phyloP scores from a whole-genome alignment of 1,140 invertebrate genomes.

The Drosophila pallidifrons region DNA sequence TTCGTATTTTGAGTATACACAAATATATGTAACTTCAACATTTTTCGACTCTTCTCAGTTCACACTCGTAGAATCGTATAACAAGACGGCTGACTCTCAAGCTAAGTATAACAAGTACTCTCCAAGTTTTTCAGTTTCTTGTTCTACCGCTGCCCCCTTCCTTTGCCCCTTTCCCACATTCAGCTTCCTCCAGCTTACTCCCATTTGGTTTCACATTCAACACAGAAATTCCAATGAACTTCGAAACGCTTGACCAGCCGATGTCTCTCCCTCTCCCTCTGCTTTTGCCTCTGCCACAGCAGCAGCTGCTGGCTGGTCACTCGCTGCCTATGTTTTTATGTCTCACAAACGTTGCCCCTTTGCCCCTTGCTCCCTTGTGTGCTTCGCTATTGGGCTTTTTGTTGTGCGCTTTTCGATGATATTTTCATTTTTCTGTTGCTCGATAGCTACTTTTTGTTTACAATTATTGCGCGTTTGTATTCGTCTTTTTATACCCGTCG shows the following conservation, averaged over 20 bases:
- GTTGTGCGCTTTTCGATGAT: slow-evolving; percentile 29
- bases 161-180: background rate
- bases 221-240: slow-evolving; percentile 54
- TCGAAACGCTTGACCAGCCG: slow-evolving; percentile 38
- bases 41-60: slow-evolving; percentile 7
- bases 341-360: background rate
- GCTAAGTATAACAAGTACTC: slow-evolving; percentile 20
- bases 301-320: slow-evolving; percentile 16
- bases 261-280: slow-evolving; percentile 11
- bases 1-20: background rate
- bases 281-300: background rate
- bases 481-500: slow-evolving; percentile 3
- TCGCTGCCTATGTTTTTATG: slow-evolving; percentile 28
- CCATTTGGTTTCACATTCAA: slow-evolving; percentile 45
- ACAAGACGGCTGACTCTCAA: slow-evolving; percentile 2
- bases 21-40: background rate
- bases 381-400: slow-evolving; percentile 13
- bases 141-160: background rate
- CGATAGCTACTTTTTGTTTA: slow-evolving; percentile 34
- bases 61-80: background rate
- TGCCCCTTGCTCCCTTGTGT: background rate
- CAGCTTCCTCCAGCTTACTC: slow-evolving; percentile 35
- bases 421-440: slow-evolving; percentile 37
- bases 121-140: slow-evolving; percentile 25
- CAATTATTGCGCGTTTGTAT: slow-evolving; percentile 33